Base-by-base conservation (phyloP, 2,113 vertebrate genomes). In the Passer montanus region DNA sequence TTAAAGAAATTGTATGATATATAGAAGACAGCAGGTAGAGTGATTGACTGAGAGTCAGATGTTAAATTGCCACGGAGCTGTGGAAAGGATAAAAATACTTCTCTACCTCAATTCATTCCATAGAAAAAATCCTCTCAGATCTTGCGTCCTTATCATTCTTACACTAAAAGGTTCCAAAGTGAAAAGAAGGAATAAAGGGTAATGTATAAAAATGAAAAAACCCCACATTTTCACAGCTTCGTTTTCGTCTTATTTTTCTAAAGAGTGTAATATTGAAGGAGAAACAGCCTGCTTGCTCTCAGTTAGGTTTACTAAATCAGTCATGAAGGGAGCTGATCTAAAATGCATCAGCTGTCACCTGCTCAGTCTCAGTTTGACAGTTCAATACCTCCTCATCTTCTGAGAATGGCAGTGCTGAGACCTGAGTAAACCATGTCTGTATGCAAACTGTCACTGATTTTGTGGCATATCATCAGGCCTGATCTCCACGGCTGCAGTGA, bases 301-400 rank as follows among this genome's bases (percentile, higher is more conserved):
- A 52, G 93, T 93, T 87, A 83, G 85, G 77, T 93, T 97, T 96
- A 95, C 95, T 97, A 97, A 97, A 96, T 97, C 94, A 79, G 88
- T 95, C 96, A 75, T 92, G 95, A 95, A 92, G 93, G 92, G 75
- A 91, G 90, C 94, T 96, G 93, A 98, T 97, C 89, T 96, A 93
- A 97, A 96, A 97, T 95, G 90, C 91, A 94, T 97, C 97, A 89
- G 92, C 97, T 98, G 97, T 97, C 98, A 96, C 94, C 94, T 88
- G 92, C 70, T 94, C 89, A 84, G 94, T 90, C 94, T 75, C 90
- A 37, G 49, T 77, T 85, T 97, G 98, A 97, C 97, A 97, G 96
- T 97, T 97, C 97, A 97, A 94, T 97, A 97, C 93, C 85, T 94
- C 74, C 96, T 95, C 96, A 94, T 97, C 97, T 97, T 96, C 96